Percentiles rank a stretch among this genome's conserved stretches.
These are phyloP conservation scores for Gobius niger DNA, from an alignment of 2,113 vertebrate species.

Conservation along the genomic window DNA sequence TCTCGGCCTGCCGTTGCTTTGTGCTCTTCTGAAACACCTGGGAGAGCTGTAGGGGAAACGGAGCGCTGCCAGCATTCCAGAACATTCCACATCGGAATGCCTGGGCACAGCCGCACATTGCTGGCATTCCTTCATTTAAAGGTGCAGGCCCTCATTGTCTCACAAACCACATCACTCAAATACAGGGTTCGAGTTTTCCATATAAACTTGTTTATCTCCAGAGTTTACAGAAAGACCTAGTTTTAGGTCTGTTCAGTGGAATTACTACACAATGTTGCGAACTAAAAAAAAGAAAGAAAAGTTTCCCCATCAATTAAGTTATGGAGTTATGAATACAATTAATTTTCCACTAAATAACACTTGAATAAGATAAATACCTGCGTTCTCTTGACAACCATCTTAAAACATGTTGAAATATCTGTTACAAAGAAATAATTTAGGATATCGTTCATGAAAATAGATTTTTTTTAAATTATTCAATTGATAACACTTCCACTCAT, in stretches of 20 bases:
- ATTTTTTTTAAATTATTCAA: no score
- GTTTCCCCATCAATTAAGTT: no score
- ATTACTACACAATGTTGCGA: background rate
- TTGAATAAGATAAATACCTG: no score
- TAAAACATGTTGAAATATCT: no score
- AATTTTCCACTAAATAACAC: no score
- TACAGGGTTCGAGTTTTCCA: background rate
- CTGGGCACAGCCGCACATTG: slow-evolving; percentile 64
- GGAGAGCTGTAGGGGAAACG: slow-evolving; percentile 58
- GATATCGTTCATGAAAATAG: no score
- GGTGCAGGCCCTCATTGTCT: slow-evolving; percentile 57
- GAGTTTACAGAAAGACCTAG: background rate
- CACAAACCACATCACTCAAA: slow-evolving; percentile 5
- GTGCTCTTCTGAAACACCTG: slow-evolving; percentile 63
- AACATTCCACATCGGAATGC: slow-evolving; percentile 61
- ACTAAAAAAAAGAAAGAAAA: background rate
- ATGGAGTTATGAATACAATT: no score
- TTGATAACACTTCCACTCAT: no score
- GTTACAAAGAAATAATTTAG: no score
- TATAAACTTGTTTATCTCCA: background rate
- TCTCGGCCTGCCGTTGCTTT: slow-evolving; percentile 50
- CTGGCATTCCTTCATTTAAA: slow-evolving; percentile 61
- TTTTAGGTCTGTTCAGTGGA: background rate
- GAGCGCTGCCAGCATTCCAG: slow-evolving; percentile 64
- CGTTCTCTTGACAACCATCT: no score